phyloP scores from a whole-genome alignment of 2,113 vertebrate genomes.

The Pimephales promelas region DNA sequence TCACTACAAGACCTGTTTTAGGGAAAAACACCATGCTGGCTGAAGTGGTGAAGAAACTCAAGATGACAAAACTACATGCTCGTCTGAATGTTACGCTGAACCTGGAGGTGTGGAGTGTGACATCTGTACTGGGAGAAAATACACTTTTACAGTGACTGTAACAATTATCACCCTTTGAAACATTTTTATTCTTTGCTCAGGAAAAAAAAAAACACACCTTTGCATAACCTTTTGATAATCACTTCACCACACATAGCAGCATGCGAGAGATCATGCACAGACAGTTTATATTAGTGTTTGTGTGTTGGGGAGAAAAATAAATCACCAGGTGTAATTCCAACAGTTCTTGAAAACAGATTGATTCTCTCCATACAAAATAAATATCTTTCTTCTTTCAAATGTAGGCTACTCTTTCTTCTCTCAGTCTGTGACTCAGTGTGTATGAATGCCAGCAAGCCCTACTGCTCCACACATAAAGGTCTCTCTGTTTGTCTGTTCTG shows the following conservation, averaged over 20 bases:
- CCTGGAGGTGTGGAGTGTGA: background rate
- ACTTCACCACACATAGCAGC: background rate
- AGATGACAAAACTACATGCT: background rate
- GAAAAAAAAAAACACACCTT: background rate
- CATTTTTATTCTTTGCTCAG: background rate
- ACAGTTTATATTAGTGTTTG: background rate
- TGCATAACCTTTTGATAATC: background rate
- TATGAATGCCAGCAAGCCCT: background rate
- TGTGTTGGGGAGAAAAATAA: background rate
- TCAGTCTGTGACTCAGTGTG: background rate
- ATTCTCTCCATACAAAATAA: background rate
- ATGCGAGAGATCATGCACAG: background rate
- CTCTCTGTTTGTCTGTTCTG: background rate
- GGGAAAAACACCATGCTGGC: too few species aligned
- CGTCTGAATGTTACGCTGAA: background rate
- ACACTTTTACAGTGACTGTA: too few species aligned
- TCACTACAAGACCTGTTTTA: too few species aligned
- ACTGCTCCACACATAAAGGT: slow-evolving; percentile 14
- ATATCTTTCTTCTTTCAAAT: background rate
- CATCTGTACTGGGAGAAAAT: background rate
- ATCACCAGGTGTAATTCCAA: background rate
- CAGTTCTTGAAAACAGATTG: background rate
- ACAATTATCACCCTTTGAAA: background rate
- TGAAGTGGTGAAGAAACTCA: too few species aligned
- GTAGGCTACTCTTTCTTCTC: background rate